Percentiles rank a stretch among this genome's conserved stretches.
Evolutionary conservation across 2,113 vertebrate genomes (phyloP).

Genomic region (Cynocephalus volans): DNA sequence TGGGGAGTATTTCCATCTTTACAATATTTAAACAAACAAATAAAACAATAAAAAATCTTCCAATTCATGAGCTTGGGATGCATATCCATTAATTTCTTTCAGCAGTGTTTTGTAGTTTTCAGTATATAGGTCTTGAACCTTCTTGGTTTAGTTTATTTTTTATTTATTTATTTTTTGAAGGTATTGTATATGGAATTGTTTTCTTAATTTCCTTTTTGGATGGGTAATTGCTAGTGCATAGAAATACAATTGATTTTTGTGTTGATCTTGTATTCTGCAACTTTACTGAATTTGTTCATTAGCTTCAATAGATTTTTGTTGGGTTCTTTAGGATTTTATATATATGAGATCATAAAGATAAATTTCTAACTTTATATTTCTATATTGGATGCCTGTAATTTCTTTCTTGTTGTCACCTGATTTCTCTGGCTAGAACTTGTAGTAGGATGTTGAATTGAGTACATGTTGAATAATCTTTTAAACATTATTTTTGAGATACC

Average conservation of each 20-base stretch:
- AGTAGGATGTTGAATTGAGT: not conserved
- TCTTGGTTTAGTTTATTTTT: not conserved
- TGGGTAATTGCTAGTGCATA: not conserved
- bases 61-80: not conserved
- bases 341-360: not conserved
- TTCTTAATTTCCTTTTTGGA: constrained; percentile 9
- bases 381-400: not conserved
- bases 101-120: not conserved
- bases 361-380: no score
- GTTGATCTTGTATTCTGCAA: not conserved
- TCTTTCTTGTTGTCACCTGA: not conserved
- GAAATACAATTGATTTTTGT: not conserved
- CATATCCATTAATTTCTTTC: not conserved
- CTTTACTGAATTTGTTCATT: constrained; percentile 30
- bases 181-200: not conserved
- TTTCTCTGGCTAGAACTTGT: not conserved
- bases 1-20: not conserved
- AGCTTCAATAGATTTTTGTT: constrained; percentile 6
- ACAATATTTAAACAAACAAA: not conserved
- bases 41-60: not conserved
- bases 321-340: not conserved
- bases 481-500: constrained; percentile 21
- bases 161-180: not conserved
- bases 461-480: no score
- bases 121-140: not conserved